Evolutionary conservation across 2,113 vertebrate species (phyloP).

Genomic region (Tiliqua scincoides): DNA sequence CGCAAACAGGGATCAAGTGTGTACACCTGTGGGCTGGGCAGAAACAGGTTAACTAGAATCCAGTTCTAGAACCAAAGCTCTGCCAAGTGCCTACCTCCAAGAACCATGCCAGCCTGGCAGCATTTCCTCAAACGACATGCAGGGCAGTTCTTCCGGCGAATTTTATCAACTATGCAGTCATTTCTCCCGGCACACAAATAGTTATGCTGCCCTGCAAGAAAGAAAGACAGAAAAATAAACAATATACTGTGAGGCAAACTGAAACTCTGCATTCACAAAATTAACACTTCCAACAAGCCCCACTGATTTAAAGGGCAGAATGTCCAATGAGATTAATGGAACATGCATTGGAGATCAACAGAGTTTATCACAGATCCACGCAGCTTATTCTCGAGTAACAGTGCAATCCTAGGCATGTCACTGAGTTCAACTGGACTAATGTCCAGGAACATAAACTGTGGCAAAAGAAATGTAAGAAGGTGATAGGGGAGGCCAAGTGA

Average conservation of each 20-base stretch:
- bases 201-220: conserved; percentile 90
- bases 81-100: conserved; percentile 87
- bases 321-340: background rate
- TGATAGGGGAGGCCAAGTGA: too few species aligned
- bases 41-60: background rate
- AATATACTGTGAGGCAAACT: background rate
- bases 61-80: background rate
- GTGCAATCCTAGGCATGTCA: too few species aligned
- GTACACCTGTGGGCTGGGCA: too few species aligned
- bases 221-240: conserved; percentile 19
- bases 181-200: conserved; percentile 98
- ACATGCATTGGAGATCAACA: too few species aligned
- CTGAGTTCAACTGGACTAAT: too few species aligned
- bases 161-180: conserved; percentile 98
- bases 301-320: background rate
- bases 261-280: background rate
- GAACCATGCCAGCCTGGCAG: conserved; percentile 97
- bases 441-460: too few species aligned
- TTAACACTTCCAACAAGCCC: background rate
- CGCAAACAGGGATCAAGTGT: too few species aligned
- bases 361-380: too few species aligned
- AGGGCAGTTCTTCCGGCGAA: conserved; percentile 97
- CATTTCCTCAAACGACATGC: conserved; percentile 96
- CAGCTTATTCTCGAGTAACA: background rate
- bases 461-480: too few species aligned